phyloP scores from a whole-genome alignment of 2,113 vertebrate genomes.

The Corvus hawaiiensis region DNA sequence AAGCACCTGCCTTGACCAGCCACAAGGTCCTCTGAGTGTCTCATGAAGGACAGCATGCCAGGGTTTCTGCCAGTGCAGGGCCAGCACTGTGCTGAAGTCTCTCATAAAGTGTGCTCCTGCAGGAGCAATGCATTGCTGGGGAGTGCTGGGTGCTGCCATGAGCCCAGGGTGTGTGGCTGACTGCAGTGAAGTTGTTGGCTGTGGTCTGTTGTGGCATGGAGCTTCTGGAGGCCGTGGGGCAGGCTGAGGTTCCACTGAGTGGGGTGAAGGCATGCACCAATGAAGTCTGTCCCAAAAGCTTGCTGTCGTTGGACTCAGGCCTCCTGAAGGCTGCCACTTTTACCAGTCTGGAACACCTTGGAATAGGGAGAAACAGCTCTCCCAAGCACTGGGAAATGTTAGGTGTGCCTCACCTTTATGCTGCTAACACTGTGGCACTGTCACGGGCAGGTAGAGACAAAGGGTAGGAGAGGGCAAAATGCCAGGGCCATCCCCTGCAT shows the following conservation, averaged over 20 bases:
- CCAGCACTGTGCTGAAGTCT: background rate
- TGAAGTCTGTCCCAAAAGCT: background rate
- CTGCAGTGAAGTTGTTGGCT: background rate
- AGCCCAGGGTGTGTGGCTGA: background rate
- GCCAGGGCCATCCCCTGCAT: background rate
- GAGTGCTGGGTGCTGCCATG: background rate
- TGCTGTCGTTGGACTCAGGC: background rate
- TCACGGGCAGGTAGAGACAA: background rate
- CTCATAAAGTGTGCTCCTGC: background rate
- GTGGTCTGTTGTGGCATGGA: background rate
- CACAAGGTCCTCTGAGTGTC: background rate
- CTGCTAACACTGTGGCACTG: background rate
- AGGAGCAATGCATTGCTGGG: background rate
- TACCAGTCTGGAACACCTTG: background rate
- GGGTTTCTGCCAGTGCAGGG: background rate
- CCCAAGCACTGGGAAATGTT: background rate
- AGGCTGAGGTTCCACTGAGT: background rate
- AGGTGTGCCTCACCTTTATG: accelerated
- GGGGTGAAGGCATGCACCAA: background rate
- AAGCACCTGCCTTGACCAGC: background rate
- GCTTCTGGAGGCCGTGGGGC: background rate
- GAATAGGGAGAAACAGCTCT: background rate
- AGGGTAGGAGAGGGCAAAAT: background rate
- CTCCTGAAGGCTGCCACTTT: background rate
- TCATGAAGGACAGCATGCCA: background rate